Conservation (phyloP, 2,797 vertebrate genomes). For the Rhinophrynus dorsalis region DNA sequence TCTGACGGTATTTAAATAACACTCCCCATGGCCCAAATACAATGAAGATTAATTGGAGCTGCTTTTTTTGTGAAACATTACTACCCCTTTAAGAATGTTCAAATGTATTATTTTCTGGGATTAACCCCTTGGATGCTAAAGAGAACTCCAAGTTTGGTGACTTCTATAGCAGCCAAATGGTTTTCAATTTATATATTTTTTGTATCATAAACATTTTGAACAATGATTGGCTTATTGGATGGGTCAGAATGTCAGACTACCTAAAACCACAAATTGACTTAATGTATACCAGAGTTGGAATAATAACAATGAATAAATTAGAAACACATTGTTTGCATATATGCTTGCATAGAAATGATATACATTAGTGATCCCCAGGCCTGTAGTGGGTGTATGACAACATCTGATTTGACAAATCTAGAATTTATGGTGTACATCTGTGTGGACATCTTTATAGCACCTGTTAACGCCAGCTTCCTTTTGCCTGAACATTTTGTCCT, state of each 20-base stretch:
- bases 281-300: constrained; percentile 28
- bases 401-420: not conserved
- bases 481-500: no score
- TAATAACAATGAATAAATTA: constrained; percentile 18
- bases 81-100: no score
- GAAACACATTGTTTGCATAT: constrained; percentile 25
- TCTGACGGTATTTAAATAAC: no score
- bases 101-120: not conserved
- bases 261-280: constrained; percentile 20
- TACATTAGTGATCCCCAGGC: not conserved
- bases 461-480: not conserved
- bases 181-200: no score
- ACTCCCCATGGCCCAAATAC: no score
- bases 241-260: not conserved
- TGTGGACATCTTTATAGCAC: not conserved
- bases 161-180: no score
- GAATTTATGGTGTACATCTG: constrained; percentile 17
- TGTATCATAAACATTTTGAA: no score
- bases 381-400: constrained; percentile 1
- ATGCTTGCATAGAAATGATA: constrained; percentile 13
- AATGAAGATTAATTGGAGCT: no score
- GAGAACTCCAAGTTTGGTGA: no score
- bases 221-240: constrained; percentile 9
- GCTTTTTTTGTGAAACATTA: no score
- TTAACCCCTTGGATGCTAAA: no score